These are phyloP conservation scores for Mallateleia sp. DNA, from an alignment of 2,888 invertebrate species.

Conservation along the genomic window DNA sequence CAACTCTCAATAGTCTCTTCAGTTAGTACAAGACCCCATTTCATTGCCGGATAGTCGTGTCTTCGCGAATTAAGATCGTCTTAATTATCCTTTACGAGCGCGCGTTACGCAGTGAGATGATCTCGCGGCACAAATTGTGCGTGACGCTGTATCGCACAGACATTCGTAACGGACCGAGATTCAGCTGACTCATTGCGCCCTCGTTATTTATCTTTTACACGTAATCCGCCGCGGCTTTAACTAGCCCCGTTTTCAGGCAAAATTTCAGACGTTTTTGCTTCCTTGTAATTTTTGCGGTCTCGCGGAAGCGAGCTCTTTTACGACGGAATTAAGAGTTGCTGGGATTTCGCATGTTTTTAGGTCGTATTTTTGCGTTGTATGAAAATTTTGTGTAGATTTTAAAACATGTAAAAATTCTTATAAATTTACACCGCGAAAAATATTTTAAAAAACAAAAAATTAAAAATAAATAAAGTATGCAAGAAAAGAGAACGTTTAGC, in stretches of 20 bases:
- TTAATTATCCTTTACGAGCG: conserved; percentile 68
- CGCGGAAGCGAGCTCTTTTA: background rate
- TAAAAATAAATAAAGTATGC: no score
- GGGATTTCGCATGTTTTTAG: conserved; percentile 1
- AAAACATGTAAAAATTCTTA: no score
- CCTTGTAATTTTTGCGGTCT: background rate
- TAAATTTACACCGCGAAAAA: no score
- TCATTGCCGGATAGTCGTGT: conserved; percentile 50
- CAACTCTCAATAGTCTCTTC: conserved; percentile 30
- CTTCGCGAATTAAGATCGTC: conserved; percentile 67
- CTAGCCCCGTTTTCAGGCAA: conserved; percentile 15
- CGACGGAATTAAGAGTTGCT: background rate
- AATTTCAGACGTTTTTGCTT: conserved; percentile 15
- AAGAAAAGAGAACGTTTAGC: no score
- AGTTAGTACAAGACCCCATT: conserved; percentile 44
- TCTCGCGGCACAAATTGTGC: conserved; percentile 65
- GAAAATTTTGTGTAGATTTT: no score
- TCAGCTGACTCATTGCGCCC: conserved; percentile 52
- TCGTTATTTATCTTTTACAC: conserved; percentile 60
- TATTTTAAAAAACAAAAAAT: no score
- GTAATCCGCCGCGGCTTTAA: conserved; percentile 44
- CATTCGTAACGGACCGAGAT: conserved; percentile 44
- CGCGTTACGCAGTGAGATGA: conserved; percentile 51
- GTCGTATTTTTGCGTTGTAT: background rate
- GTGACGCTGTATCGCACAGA: conserved; percentile 43